A percentile compares a stretch with the other conserved stretches of the same genome.
Evolutionary conservation across 2,797 vertebrate genomes (phyloP).

Genomic region (Platyrinchus mystaceus): DNA sequence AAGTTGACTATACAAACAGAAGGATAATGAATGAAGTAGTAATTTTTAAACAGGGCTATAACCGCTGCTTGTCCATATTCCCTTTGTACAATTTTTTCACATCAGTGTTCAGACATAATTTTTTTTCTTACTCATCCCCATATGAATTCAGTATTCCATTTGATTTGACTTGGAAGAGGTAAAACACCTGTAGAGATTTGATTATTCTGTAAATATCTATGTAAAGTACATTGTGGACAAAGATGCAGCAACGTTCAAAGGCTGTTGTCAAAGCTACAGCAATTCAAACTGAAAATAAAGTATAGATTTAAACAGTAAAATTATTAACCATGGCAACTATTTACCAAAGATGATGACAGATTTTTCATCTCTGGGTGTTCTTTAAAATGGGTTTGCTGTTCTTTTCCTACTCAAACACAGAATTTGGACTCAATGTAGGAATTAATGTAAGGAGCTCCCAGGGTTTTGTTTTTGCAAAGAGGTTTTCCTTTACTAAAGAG

Average conservation of each 20-base stretch:
- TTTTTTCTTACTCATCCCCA: background rate
- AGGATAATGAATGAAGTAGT: background rate
- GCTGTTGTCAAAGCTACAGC: background rate
- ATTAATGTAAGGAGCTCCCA: background rate
- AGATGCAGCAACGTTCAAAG: background rate
- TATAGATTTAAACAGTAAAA: background rate
- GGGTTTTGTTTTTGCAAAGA: background rate
- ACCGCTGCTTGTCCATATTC: background rate
- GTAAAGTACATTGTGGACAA: background rate
- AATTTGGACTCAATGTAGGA: background rate
- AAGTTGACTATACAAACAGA: background rate
- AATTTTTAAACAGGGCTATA: background rate
- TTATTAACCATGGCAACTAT: background rate
- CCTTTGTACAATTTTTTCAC: background rate
- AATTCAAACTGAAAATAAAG: slow-evolving; percentile 1
- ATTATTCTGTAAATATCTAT: background rate
- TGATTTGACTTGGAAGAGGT: background rate
- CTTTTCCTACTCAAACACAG: background rate
- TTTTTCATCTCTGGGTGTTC: background rate
- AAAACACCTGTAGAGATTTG: background rate
- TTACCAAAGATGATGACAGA: background rate
- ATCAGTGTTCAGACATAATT: background rate
- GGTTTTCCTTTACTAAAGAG: background rate
- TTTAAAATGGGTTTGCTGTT: background rate
- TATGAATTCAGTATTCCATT: background rate